phyloP scores from a whole-genome alignment of 2,888 invertebrate species.

The Phorcus lineatus region DNA sequence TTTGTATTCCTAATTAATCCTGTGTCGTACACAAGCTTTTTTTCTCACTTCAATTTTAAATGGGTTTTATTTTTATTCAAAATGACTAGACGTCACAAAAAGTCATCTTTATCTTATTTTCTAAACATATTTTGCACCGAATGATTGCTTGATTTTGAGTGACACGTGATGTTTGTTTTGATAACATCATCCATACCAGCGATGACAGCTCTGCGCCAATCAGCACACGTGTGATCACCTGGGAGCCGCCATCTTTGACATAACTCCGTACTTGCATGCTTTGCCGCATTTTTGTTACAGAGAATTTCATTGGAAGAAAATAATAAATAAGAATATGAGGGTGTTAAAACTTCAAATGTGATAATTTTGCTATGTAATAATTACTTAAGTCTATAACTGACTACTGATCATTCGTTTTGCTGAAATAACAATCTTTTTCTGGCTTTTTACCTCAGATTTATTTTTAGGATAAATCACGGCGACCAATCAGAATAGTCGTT shows the following conservation, averaged over 20 bases:
- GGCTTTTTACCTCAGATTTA: neutral
- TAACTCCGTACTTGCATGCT: neutral
- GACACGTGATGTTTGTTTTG: no score
- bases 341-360: neutral
- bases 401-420: neutral
- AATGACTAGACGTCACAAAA: no score
- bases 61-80: no score
- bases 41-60: no score
- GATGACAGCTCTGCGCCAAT: neutral
- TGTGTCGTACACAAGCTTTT: no score
- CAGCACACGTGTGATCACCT: constrained; percentile 17
- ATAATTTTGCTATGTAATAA: neutral
- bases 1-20: no score
- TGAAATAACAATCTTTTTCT: neutral
- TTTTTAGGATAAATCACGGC: neutral
- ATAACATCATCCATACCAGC: neutral
- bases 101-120: no score
- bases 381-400: neutral
- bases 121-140: no score
- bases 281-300: neutral
- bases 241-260: constrained; percentile 8
- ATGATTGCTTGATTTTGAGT: no score
- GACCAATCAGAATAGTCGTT: constrained; percentile 17
- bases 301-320: constrained; percentile 8
- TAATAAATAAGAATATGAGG: neutral